Percentiles rank a stretch among this genome's conserved stretches.
These are phyloP conservation scores for Tachypleus tridentatus DNA, from an alignment of 1,140 invertebrate species.

Conservation along the genomic window DNA sequence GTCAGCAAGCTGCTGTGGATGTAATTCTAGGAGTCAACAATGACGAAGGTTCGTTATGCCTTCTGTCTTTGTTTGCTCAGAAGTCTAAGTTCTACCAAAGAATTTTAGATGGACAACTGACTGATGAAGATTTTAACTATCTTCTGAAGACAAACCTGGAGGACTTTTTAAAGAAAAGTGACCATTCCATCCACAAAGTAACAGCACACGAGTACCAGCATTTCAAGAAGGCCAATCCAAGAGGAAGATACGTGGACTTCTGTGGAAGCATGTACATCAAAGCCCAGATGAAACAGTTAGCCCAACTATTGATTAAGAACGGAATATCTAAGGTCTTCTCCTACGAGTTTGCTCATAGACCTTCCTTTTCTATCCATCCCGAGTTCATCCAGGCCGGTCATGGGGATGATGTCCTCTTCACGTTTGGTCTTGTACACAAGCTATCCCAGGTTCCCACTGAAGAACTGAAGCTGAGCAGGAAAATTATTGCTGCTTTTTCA, in stretches of 20 bases:
- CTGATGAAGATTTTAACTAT: constrained; percentile 10
- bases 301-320: constrained; percentile 6
- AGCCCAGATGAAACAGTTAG: constrained; percentile 9
- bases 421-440: constrained; percentile 21
- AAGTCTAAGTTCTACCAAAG: constrained; percentile 12
- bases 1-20: constrained; percentile 10
- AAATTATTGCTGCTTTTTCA: constrained; percentile 14
- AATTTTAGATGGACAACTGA: constrained; percentile 14
- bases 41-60: constrained; percentile 25
- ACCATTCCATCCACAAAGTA: constrained; percentile 2
- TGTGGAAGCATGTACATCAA: constrained; percentile 21
- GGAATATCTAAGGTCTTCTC: constrained; percentile 9
- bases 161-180: constrained; percentile 3
- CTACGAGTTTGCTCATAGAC: constrained; percentile 26
- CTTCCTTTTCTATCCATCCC: constrained; percentile 23
- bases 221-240: neutral
- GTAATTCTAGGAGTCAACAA: constrained; percentile 22
- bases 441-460: constrained; percentile 1
- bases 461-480: constrained; percentile 14
- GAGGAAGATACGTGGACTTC: constrained; percentile 19
- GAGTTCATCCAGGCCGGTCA: constrained; percentile 22
- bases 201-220: constrained; percentile 5
- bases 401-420: constrained; percentile 25
- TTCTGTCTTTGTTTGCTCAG: constrained; percentile 15
- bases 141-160: constrained; percentile 11